phyloP scores from a whole-genome alignment of 2,797 vertebrate species.

The Cryptoprocta ferox region DNA sequence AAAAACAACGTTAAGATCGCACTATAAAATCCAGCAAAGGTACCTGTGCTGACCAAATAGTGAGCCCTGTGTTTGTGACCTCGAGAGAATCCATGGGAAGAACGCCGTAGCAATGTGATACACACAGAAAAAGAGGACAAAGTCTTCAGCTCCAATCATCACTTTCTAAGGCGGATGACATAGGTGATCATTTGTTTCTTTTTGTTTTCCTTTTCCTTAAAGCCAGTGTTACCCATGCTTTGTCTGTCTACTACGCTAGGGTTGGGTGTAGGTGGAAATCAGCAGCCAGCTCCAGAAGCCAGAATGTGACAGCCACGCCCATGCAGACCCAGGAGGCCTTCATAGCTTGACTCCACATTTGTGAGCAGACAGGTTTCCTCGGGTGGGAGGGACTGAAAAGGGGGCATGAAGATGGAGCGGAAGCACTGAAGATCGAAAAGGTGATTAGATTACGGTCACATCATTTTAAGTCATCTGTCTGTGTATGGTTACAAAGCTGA shows the following conservation, averaged over 20 bases:
- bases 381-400: neutral
- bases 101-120: neutral
- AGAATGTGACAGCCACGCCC: neutral
- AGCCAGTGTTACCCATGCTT: neutral
- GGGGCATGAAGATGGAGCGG: neutral
- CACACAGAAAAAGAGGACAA: neutral
- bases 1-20: neutral
- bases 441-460: conserved; percentile 72
- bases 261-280: neutral
- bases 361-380: neutral
- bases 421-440: conserved; percentile 58
- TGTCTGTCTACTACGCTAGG: neutral
- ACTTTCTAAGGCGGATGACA: neutral
- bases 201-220: neutral
- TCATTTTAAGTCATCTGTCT: conserved; percentile 78
- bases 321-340: neutral
- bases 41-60: neutral
- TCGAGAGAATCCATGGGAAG: neutral
- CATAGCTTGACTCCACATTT: conserved; percentile 3
- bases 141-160: neutral
- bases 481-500: conserved; percentile 77
- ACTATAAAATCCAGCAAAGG: neutral
- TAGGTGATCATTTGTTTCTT: neutral
- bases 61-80: neutral
- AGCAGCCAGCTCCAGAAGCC: neutral